A percentile compares a stretch with the other conserved stretches of the same genome.
Conservation (phyloP, 2,113 vertebrate species). For the Cettia cetti region DNA sequence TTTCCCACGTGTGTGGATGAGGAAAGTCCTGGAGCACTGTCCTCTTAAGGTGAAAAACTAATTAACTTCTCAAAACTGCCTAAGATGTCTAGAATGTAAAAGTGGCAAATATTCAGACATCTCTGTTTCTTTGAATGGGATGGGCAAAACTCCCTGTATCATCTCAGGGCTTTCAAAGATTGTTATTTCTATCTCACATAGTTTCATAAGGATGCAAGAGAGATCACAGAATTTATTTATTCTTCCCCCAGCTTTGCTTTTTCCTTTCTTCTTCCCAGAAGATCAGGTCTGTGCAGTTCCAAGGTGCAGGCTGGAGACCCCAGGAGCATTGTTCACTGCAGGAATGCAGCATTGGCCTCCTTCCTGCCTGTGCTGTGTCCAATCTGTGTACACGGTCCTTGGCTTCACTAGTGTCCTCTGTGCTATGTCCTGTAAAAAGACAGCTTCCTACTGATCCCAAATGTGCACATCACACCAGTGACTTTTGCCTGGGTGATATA, state of each 20-base stretch:
- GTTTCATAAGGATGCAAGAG: background rate
- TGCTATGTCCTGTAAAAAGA: background rate
- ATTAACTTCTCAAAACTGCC: background rate
- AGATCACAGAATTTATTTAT: background rate
- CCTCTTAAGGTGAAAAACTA: background rate
- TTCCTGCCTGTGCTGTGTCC: background rate
- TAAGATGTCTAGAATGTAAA: background rate
- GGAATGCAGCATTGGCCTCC: background rate
- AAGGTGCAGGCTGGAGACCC: background rate
- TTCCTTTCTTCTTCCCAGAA: background rate
- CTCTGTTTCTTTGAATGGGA: background rate
- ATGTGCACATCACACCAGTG: background rate
- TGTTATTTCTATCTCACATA: background rate
- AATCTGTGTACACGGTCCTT: background rate
- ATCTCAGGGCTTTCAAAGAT: background rate
- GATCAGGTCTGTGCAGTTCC: background rate
- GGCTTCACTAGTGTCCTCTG: background rate
- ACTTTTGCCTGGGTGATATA: background rate
- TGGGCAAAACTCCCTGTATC: background rate
- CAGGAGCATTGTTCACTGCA: rapidly evolving
- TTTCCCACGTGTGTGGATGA: background rate
- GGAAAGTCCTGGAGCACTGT: background rate
- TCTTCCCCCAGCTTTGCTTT: background rate
- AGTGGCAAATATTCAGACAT: background rate
- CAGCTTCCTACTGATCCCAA: background rate